Evolutionary conservation across 2,797 vertebrate genomes (phyloP).

Genomic region (Parotocinclus haroldoi): DNA sequence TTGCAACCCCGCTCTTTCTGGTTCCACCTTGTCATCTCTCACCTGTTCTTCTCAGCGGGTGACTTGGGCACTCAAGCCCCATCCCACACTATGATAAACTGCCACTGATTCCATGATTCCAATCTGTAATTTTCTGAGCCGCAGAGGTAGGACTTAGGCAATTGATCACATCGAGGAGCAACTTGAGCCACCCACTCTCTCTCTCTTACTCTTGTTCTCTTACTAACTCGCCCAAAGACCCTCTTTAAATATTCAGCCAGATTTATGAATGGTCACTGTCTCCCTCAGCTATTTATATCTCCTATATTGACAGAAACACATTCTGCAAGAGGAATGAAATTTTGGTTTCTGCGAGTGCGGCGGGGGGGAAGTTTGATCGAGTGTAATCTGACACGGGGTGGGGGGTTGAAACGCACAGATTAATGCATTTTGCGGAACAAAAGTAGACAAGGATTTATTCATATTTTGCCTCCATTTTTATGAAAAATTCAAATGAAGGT

Average conservation of each 20-base stretch:
- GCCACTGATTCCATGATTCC: slow-evolving; percentile 76
- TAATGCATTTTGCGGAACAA: slow-evolving; percentile 56
- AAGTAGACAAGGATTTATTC: slow-evolving; percentile 61
- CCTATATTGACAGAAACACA: slow-evolving; percentile 68
- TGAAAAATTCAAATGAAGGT: slow-evolving; percentile 55
- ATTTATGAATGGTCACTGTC: slow-evolving; percentile 74
- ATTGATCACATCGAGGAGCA: slow-evolving; percentile 77
- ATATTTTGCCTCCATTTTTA: slow-evolving; percentile 55
- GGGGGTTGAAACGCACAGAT: slow-evolving; percentile 50
- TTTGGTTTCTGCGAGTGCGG: slow-evolving; percentile 53
- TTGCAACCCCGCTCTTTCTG: slow-evolving; percentile 15
- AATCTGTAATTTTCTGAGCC: slow-evolving; percentile 79
- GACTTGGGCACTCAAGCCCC: slow-evolving; percentile 34
- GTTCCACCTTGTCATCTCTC: slow-evolving; percentile 25
- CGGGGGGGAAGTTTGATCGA: slow-evolving; percentile 54
- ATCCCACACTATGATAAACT: slow-evolving; percentile 73
- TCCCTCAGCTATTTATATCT: slow-evolving; percentile 72
- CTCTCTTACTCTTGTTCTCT: slow-evolving; percentile 42
- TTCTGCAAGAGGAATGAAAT: slow-evolving; percentile 60
- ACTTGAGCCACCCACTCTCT: slow-evolving; percentile 56
- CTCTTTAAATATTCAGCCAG: slow-evolving; percentile 78
- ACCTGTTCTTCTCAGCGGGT: slow-evolving; percentile 11
- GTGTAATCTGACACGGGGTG: slow-evolving; percentile 46
- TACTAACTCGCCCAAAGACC: slow-evolving; percentile 64
- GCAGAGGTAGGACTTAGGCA: slow-evolving; percentile 71